Base-by-base conservation (phyloP, 2,888 invertebrate genomes). In the Sarcophaga caerulescens region DNA sequence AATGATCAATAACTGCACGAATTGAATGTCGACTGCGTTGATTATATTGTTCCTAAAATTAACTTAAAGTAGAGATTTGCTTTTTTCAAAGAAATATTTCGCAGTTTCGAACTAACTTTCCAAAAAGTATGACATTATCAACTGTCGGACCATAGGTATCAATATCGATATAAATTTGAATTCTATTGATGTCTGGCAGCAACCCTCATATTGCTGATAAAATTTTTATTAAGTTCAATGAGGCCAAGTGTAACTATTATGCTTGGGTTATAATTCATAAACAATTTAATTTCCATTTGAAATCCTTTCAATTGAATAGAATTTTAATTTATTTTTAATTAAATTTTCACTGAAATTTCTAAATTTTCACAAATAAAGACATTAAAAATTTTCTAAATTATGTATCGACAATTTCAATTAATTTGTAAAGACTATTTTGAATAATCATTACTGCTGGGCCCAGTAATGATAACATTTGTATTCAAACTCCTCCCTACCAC, bases 351-450 rank as follows among this genome's bases (percentile, higher is more conserved):
- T 35, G 10, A 73, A 71, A 71, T 74, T 85, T 45, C 65, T 23
- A 45, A 25, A 60, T 25, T 65, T 65, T 68, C 52, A 47, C 11
- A 65, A 73, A 85, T 83, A 35, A 10, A 35, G 35, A 1, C 35
- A 35, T 10, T 35, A 35, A 35, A 35, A 35, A 35, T 35, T 35
- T 35, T 35, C 35, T 10, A 35, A 35, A 35, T 35, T 8, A n/a
- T n/a, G n/a, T n/a, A 80, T 80, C 75, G 80, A 85, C 68, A 57
- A 68, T 69, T 86, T 83, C 52, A 86, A 86, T 86, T 86, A 81
- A 86, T 86, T 85, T 84, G 77, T 74, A n/a, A 23, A 44, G 59
- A 65, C 17, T 17, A 23, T 84, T 78, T 76, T 77, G 77, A 69
- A 74, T 68, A 78, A 77, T 86, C 86, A 86, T 86, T 81, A 70